phyloP scores from a whole-genome alignment of 1,140 invertebrate species.

The Solen grandis region DNA sequence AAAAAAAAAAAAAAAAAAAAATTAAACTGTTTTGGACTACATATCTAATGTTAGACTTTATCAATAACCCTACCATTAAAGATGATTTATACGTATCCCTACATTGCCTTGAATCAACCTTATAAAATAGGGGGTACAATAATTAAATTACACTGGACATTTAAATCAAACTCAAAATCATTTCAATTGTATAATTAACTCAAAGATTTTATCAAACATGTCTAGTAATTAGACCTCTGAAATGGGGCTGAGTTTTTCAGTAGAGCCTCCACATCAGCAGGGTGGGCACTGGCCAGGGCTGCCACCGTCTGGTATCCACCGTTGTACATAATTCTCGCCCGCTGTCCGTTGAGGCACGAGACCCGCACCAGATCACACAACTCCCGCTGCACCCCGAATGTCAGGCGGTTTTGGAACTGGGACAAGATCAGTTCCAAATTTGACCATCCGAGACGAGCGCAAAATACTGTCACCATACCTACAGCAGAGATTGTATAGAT shows the following conservation, averaged over 20 bases:
- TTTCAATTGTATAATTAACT: too few species aligned
- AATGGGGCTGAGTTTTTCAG: constrained; percentile 91
- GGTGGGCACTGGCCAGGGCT: constrained; percentile 88
- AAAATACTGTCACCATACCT: constrained; percentile 97
- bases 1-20: too few species aligned
- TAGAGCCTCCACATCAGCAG: constrained; percentile 87
- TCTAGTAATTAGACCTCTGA: constrained; percentile 74
- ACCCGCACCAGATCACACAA: constrained; percentile 95
- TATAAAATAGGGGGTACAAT: too few species aligned
- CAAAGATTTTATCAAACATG: too few species aligned
- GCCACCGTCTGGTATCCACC: constrained; percentile 90
- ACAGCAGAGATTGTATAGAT: constrained; percentile 24
- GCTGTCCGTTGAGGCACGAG: constrained; percentile 90
- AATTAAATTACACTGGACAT: too few species aligned
- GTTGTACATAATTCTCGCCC: constrained; percentile 92
- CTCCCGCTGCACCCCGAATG: constrained; percentile 96
- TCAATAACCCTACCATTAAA: too few species aligned
- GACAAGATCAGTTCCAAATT: constrained; percentile 93
- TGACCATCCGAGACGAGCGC: constrained; percentile 94
- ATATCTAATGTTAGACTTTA: too few species aligned
- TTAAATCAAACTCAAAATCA: too few species aligned
- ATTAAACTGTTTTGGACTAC: too few species aligned
- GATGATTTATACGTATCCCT: too few species aligned
- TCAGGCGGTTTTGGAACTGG: constrained; percentile 95
- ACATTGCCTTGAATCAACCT: too few species aligned